Conservation (phyloP, 1,140 invertebrate species). For the Rhysida immarginata region DNA sequence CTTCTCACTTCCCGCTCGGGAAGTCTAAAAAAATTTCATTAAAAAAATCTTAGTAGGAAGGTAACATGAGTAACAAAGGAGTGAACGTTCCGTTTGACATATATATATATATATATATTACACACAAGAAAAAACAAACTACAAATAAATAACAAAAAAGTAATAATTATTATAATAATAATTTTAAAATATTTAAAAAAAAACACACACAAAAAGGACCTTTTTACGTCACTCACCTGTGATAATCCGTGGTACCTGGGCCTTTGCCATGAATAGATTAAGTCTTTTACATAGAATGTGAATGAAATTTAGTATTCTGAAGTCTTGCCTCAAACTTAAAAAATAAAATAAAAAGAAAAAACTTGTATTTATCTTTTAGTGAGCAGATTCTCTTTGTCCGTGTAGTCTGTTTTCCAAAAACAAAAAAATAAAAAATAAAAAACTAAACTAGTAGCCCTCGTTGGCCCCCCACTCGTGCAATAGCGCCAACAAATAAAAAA, state of each 20-base stretch:
- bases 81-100: background rate
- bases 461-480: background rate
- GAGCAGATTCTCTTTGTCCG: slow-evolving; percentile 5
- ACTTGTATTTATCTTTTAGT: background rate
- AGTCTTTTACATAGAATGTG: background rate
- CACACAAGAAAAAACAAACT: background rate
- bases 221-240: slow-evolving; percentile 6
- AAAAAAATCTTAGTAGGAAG: background rate
- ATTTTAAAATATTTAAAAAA: background rate
- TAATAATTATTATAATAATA: background rate
- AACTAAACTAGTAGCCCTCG: too few species aligned
- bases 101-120: background rate
- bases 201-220: background rate
- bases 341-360: background rate
- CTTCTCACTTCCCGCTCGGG: background rate
- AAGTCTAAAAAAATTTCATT: background rate
- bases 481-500: background rate
- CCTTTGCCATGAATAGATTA: slow-evolving; percentile 4
- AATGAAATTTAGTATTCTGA: slow-evolving; percentile 6
- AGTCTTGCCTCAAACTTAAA: slow-evolving; percentile 4
- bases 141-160: background rate
- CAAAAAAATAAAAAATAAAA: too few species aligned
- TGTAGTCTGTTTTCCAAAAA: slow-evolving; percentile 1
- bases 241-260: slow-evolving; percentile 9
- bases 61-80: background rate